phyloP scores from a whole-genome alignment of 2,888 invertebrate genomes.

The Metellina segmentata region DNA sequence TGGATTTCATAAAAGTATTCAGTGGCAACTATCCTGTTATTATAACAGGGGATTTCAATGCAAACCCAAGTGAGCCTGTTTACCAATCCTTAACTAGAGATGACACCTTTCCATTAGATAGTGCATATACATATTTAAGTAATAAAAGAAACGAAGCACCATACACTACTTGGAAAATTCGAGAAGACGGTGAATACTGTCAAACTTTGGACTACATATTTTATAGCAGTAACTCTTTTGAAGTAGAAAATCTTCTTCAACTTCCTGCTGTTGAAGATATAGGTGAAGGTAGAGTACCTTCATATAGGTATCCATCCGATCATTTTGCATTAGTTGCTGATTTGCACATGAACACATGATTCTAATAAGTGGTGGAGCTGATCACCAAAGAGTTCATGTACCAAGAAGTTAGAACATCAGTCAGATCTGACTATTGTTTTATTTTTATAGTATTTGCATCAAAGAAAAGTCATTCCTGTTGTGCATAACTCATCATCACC shows the following conservation, averaged over 20 bases:
- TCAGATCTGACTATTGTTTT: neutral
- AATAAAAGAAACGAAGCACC: slow-evolving; percentile 84
- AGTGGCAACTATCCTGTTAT: slow-evolving; percentile 83
- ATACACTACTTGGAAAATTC: slow-evolving; percentile 89
- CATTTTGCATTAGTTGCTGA: slow-evolving; percentile 86
- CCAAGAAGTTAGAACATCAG: neutral
- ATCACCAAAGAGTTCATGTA: slow-evolving; percentile 26
- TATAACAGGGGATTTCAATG: slow-evolving; percentile 89
- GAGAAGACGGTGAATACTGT: slow-evolving; percentile 86
- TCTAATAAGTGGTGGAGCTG: neutral
- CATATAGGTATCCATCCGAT: slow-evolving; percentile 87
- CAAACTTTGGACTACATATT: slow-evolving; percentile 90
- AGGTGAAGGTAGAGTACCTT: slow-evolving; percentile 86
- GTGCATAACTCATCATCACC: neutral
- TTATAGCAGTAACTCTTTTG: slow-evolving; percentile 84
- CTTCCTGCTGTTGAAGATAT: slow-evolving; percentile 86
- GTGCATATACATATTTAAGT: slow-evolving; percentile 80
- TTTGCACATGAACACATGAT: slow-evolving; percentile 28
- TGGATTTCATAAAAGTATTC: slow-evolving; percentile 81
- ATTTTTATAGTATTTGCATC: neutral
- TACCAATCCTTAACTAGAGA: slow-evolving; percentile 83
- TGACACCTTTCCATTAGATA: slow-evolving; percentile 78
- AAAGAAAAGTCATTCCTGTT: neutral
- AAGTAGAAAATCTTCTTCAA: slow-evolving; percentile 84
- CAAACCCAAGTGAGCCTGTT: slow-evolving; percentile 87